Base-by-base conservation (phyloP, 1,140 invertebrate species). In the Tetramorium alpestre region DNA sequence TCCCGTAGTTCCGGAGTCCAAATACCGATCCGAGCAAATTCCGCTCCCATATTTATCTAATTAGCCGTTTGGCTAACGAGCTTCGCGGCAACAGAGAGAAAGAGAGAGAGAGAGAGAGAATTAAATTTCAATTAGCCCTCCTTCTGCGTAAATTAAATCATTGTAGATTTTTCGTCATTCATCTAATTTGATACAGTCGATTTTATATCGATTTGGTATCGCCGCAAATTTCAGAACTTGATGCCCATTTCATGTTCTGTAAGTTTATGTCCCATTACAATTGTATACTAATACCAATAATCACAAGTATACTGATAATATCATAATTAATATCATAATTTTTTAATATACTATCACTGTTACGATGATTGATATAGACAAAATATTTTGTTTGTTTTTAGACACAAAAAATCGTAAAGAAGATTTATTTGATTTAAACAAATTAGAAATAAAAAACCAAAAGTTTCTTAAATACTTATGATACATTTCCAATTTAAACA, bases 21-120 rank as follows among this genome's bases (percentile, higher is more conserved):
- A 84, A 84, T 84, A 73, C 80, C 69, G 82, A 85, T 85, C 82
- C 58, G 25, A 22, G 33, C 73, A 60, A 33, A 85, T 85, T 51
- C 58, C 33, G 58, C 56, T 38, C 60, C 69, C 54, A 84, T 84
- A 84, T 84, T 84, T 84, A 84, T 84, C 80, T 84, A 84, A 84
- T 84, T 84, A 84, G 80, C 54, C 41, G 41, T 82, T 73, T 13
- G 41, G 41, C 67, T 82, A 82, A 82, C 80, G 80, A 82, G 67
- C 67, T 82, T 18, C 38, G 25, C 41, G 47, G 0, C 28, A 11
- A 64, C 58, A 7, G 41, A 25, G 58, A 64, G 54, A 49, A 6
- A 38, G 58, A 18, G 25, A 33, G 5, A 8, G 25, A 8, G 25
- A 8, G 38, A 56, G 22, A 78, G 75, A 80, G 25, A 67, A 54